A percentile compares a stretch with the other conserved stretches of the same genome.
Conservation (phyloP, 2,888 invertebrate species). For the Odontocolon sp. region DNA sequence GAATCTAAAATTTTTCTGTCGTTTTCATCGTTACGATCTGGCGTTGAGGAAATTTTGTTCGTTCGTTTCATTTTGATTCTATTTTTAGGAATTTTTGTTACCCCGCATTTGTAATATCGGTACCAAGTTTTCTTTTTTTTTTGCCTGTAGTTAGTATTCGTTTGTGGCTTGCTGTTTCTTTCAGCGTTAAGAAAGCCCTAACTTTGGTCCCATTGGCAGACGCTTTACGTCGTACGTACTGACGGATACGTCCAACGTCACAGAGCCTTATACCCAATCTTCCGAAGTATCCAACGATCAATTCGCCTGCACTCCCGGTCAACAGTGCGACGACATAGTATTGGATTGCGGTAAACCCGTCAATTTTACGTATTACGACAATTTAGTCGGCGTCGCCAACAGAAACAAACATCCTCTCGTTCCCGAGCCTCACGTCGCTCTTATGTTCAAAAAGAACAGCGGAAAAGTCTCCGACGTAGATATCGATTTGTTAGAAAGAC, state of each 20-base stretch:
- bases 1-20: too few relatives aligned
- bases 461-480: constrained; percentile 86
- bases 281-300: constrained; percentile 65
- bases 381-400: constrained; percentile 92
- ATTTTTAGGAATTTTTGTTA: too few relatives aligned
- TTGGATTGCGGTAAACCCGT: constrained; percentile 93
- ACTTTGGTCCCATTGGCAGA: constrained; percentile 79
- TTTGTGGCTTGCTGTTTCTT: constrained; percentile 79
- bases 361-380: constrained; percentile 94
- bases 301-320: constrained; percentile 70
- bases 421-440: constrained; percentile 90
- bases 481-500: constrained; percentile 88
- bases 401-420: constrained; percentile 91
- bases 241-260: constrained; percentile 75
- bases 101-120: too few relatives aligned
- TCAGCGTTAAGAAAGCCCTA: constrained; percentile 78
- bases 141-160: constrained; percentile 80
- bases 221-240: constrained; percentile 76
- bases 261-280: constrained; percentile 61
- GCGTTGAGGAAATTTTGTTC: too few relatives aligned
- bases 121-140: constrained; percentile 73
- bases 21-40: too few relatives aligned
- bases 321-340: constrained; percentile 84
- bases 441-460: constrained; percentile 88
- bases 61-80: too few relatives aligned